phyloP scores from a whole-genome alignment of 2,113 vertebrate species.

The Carassius gibelio region DNA sequence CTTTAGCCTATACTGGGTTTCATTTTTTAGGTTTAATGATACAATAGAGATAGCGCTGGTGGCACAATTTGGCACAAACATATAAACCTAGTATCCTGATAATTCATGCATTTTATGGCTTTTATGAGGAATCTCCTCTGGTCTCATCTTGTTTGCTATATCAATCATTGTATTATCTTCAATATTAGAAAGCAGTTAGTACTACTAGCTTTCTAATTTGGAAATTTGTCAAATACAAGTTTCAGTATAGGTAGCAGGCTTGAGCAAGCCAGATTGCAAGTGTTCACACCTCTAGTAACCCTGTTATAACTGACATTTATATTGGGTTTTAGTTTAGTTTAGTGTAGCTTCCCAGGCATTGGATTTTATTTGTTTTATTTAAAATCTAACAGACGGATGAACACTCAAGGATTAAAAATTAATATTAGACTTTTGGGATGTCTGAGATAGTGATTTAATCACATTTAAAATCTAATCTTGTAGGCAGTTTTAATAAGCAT shows the following conservation, averaged over 20 bases:
- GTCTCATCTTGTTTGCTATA: neutral
- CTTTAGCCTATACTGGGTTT: neutral
- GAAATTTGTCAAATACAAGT: neutral
- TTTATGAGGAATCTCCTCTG: neutral
- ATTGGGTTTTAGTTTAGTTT: neutral
- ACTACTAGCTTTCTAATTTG: neutral
- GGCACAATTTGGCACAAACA: neutral
- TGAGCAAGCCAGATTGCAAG: constrained; percentile 9
- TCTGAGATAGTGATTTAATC: neutral
- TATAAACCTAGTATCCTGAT: neutral
- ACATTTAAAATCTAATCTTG: neutral
- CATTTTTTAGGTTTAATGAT: neutral
- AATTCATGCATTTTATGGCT: neutral
- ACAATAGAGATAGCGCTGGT: neutral
- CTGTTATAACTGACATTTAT: neutral
- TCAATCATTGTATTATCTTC: neutral
- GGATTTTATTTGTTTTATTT: neutral
- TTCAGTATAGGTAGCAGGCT: neutral
- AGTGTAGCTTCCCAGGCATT: neutral
- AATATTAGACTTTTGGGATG: neutral
- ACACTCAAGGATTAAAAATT: neutral
- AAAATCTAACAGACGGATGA: neutral
- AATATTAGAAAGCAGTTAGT: neutral
- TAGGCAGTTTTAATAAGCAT: constrained; percentile 2
- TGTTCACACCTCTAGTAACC: neutral